Percentiles rank a stretch among this genome's conserved stretches.
Evolutionary conservation across 2,113 vertebrate species (phyloP).

Genomic region (Phodopus roborovskii): DNA sequence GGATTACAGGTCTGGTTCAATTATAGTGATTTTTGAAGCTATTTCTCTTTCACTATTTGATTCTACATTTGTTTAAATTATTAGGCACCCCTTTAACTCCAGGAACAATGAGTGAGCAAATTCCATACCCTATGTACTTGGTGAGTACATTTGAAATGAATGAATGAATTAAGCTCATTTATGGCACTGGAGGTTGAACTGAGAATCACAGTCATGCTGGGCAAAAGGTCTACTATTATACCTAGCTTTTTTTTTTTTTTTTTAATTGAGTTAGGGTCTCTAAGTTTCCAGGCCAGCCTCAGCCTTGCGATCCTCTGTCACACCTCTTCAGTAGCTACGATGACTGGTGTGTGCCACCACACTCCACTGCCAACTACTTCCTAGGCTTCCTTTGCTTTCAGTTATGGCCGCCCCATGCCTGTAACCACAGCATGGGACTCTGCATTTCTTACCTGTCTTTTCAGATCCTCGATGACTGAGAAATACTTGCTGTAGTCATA

Average conservation of each 20-base stretch:
- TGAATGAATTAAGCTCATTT: not conserved
- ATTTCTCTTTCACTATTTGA: not conserved
- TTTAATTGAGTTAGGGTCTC: not conserved
- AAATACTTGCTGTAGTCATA: slow-evolving; percentile 76
- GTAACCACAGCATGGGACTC: not conserved
- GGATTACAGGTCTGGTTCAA: not conserved
- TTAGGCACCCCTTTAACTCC: not conserved
- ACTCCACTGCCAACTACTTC: not conserved
- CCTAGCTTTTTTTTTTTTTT: not conserved
- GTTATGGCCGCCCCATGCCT: not conserved
- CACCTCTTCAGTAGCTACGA: not conserved
- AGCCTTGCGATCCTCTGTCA: not conserved
- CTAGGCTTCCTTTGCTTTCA: not conserved
- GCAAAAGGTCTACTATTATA: not conserved
- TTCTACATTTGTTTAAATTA: not conserved
- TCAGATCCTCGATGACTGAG: slow-evolving; percentile 81
- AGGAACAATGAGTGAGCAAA: not conserved
- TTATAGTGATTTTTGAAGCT: not conserved
- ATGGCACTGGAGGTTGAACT: not conserved
- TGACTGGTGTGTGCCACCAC: not conserved
- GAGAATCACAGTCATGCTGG: not conserved
- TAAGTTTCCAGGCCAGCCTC: not conserved
- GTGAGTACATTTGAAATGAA: not conserved
- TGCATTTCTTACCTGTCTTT: slow-evolving; percentile 78
- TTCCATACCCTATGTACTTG: not conserved